Evolutionary conservation across 2,888 invertebrate species (phyloP), one percentile per base, ranked within the genome.

Genomic region (Leucophora obtusa): DNA sequence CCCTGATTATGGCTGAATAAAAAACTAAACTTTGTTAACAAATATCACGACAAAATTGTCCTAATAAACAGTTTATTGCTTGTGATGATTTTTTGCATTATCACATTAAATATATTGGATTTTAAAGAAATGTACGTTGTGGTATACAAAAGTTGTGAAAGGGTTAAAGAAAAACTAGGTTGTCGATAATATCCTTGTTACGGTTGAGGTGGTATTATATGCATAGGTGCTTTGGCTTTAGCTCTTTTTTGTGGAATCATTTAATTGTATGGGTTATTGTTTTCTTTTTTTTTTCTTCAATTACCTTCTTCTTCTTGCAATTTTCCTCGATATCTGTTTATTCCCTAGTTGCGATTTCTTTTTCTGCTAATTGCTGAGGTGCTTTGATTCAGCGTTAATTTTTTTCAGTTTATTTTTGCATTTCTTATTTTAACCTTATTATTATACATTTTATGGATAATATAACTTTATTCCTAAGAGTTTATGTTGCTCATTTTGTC

Each of bases 341-440:
- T 53, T 70, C 24, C 14, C 10, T 62, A 43, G 17, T 77, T 66
- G 18, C 50, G 21, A 66, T 62, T 66, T 21, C 15, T 50, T 62
- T 59, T 15, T 18, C 21, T 50, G 35, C 62, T 63, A 80, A 80
- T 80, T 75, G 75, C 62, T 58, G 47, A 71, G 75, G 56, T 80
- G 71, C 71, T 71, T 71, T 72, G 68, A 62, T 75, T 80, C 66
- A 65, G 54, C 74, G 15, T 75, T 18, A 50, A 69, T 43, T 50
- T 66, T 35, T 58, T 58, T 4, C 15, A 50, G 5, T 1, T 5
- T 28, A n/a, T 53, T 59, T 5, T 28, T 56, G 18, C 21, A 28
- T 47, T 56, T 53, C 15, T 53, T 54, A 28, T 28, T 28, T 28
- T 28, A 68, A 68, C 8, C 28, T 14, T 74, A 50, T 66, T 73